phyloP scores from a whole-genome alignment of 2,888 invertebrate genomes.

The Mechanitis mazaeus region DNA sequence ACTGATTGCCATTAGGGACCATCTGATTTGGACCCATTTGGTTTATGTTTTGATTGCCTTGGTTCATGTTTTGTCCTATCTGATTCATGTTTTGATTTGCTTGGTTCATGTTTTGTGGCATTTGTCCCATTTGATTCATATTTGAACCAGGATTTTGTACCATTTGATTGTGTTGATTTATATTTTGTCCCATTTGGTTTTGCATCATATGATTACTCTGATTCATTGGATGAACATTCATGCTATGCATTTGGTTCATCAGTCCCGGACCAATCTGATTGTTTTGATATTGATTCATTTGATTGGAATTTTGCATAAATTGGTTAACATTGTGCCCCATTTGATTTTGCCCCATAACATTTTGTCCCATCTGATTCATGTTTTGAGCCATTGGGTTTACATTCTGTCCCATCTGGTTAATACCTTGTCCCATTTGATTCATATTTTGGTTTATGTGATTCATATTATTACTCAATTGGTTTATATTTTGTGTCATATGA shows the following conservation, averaged over 20 bases:
- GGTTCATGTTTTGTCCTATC: conserved; percentile 38
- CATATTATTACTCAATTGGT: conserved; percentile 32
- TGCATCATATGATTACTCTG: conserved; percentile 38
- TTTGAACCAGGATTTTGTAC: conserved; percentile 35
- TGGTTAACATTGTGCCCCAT: conserved; percentile 37
- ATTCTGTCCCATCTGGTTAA: conserved; percentile 45
- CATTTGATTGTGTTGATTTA: conserved; percentile 35
- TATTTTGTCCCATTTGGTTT: conserved; percentile 42
- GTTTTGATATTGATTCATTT: conserved; percentile 38
- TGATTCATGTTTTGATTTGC: conserved; percentile 36
- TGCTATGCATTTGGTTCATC: conserved; percentile 35
- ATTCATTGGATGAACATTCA: conserved; percentile 36
- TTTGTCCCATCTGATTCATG: conserved; percentile 43
- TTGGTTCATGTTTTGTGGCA: conserved; percentile 36
- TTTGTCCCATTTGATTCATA: conserved; percentile 45
- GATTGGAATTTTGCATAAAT: conserved; percentile 38
- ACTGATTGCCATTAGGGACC: conserved; percentile 59
- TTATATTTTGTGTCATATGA: conserved; percentile 39
- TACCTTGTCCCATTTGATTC: conserved; percentile 39
- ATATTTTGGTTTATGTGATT: conserved; percentile 38
- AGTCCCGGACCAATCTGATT: conserved; percentile 44
- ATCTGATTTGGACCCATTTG: conserved; percentile 40
- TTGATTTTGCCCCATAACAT: conserved; percentile 36
- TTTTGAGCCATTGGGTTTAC: conserved; percentile 39
- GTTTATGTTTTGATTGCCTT: conserved; percentile 33